Evolutionary conservation across 2,888 invertebrate species (phyloP), one percentile per base, ranked within the genome.

Genomic region (Volucella inflata): DNA sequence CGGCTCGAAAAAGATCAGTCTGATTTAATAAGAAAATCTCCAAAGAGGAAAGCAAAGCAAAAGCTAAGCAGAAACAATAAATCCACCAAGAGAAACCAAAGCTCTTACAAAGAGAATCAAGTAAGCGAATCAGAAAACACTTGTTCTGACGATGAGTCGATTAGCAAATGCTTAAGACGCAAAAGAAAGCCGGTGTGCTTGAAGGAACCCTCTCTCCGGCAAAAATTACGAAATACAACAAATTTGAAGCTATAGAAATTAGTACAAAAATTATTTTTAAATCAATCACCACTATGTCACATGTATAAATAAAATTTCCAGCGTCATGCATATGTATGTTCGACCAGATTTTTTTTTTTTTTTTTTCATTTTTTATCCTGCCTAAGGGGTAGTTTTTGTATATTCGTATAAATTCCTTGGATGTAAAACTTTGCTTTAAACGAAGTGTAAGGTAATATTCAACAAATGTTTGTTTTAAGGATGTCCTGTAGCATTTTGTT

Each of bases 151-250:
- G 62, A 74, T 21, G 79, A 84, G 4, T 64, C 42, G 0, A 59
- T 21, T n/a, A 12, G 0, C 4, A 10, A n/a, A 44, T 36, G 10
- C 10, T 10, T 50, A 6, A 51, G 65, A 8, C 42, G 68, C 14
- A 83, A 55, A 59, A 17, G 48, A 10, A 83, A 64, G n/a, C 2
- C 1, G 2, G n/a, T 55, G 8, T 78, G 60, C 4, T 38, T 84
- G 0, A 80, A 79, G 53, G 84, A 84, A 46, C 84, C 84, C 30
- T 80, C 50, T 67, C 60, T 80, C 0, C 14, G 42, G n/a, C 21
- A 16, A 10, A 84, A 84, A 62, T 12, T 84, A 16, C 67, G 84
- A 70, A 83, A 83, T 59, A 74, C 68, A 42, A 79, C 79, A 42
- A 83, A 83, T 44, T 12, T 74, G 0, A 78, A 77, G 46, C 51